Conservation (phyloP, 1,140 invertebrate genomes). For the Meloidogyne floridensis region DNA sequence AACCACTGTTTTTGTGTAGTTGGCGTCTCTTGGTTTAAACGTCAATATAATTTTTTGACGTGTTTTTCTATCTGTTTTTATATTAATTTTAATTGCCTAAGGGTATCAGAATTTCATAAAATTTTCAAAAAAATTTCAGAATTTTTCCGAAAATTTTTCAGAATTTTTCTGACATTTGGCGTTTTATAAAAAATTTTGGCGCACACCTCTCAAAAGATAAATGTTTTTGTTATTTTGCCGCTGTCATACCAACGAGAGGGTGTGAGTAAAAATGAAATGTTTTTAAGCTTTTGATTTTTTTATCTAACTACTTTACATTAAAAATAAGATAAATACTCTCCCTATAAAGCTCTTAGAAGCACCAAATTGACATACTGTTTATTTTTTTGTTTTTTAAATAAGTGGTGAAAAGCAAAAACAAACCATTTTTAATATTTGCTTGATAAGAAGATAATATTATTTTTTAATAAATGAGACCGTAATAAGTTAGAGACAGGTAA, state of each 20-base stretch:
- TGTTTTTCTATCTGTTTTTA: background rate
- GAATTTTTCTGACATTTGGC: background rate
- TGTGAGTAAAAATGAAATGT: background rate
- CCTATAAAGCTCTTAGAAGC: too few species aligned
- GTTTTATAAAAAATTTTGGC: background rate
- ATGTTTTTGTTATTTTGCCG: background rate
- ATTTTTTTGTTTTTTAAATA: too few species aligned
- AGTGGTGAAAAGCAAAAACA: too few species aligned
- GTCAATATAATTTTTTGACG: background rate
- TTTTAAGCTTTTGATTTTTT: background rate
- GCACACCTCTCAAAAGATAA: background rate
- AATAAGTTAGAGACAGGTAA: too few species aligned
- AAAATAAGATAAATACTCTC: background rate
- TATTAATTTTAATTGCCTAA: background rate
- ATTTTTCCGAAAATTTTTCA: background rate
- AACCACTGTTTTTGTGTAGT: too few species aligned
- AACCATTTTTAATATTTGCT: too few species aligned
- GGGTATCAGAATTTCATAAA: background rate
- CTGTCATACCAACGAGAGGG: background rate
- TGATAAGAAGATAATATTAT: too few species aligned
- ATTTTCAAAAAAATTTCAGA: background rate
- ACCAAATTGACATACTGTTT: too few species aligned
- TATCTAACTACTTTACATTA: background rate
- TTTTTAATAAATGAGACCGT: too few species aligned
- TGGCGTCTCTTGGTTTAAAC: too few species aligned